A percentile compares a stretch with the other conserved stretches of the same genome.
Conservation (phyloP, 2,797 vertebrate species). For the Distichodus sexfasciatus region DNA sequence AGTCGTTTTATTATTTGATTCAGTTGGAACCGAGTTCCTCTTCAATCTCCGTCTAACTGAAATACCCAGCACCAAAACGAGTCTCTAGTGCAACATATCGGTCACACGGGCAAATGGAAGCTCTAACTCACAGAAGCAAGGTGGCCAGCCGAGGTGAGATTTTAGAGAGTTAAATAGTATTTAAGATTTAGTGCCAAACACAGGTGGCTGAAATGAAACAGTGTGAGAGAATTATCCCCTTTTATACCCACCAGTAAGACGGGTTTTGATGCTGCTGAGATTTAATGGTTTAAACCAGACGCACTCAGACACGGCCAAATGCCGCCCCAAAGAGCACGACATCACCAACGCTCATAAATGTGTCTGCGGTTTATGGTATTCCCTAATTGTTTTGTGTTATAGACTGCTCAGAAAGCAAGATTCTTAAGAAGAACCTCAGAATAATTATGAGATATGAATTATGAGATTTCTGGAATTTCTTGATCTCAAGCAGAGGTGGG, state of each 20-base stretch:
- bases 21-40: slow-evolving; percentile 16
- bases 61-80: slow-evolving; percentile 59
- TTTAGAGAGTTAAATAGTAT: slow-evolving; percentile 63
- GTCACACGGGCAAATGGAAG: slow-evolving; percentile 79
- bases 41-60: slow-evolving; percentile 41
- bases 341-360: slow-evolving; percentile 26
- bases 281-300: slow-evolving; percentile 15
- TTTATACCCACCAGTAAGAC: slow-evolving; percentile 28
- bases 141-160: slow-evolving; percentile 77
- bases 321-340: slow-evolving; percentile 5
- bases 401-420: not conserved
- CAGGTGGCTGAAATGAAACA: slow-evolving; percentile 73
- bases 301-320: not conserved
- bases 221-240: slow-evolving; percentile 66
- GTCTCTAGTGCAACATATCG: slow-evolving; percentile 74
- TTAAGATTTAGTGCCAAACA: slow-evolving; percentile 73
- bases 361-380: slow-evolving; percentile 5
- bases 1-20: slow-evolving; percentile 36
- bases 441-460: not conserved
- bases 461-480: too few relatives aligned
- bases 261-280: not conserved
- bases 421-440: not conserved
- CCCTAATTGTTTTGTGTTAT: slow-evolving; percentile 25
- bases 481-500: too few relatives aligned
- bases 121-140: slow-evolving; percentile 81